Conservation (phyloP, 2,113 vertebrate species). For the Myrmecobius fasciatus region DNA sequence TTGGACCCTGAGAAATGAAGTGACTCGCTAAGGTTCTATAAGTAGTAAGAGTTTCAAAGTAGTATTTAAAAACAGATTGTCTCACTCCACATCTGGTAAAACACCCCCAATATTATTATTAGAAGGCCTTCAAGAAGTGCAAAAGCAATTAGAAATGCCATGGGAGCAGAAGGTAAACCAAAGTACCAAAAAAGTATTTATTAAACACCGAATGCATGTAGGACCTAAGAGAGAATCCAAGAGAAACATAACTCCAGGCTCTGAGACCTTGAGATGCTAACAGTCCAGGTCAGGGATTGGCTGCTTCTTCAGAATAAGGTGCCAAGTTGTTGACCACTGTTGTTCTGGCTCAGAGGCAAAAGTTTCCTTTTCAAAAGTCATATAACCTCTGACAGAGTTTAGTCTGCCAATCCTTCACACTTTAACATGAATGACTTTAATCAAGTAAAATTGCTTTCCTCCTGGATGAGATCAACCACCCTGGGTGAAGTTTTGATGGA, state of each 20-base stretch:
- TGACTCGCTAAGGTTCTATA: not conserved
- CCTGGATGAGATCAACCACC: not conserved
- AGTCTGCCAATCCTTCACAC: not conserved
- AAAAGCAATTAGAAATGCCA: constrained; percentile 23
- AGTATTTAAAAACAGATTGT: not conserved
- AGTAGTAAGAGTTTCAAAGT: not conserved
- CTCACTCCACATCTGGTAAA: not conserved
- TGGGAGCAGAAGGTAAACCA: not conserved
- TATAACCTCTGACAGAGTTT: not conserved
- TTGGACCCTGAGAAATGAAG: not conserved
- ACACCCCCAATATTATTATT: not conserved
- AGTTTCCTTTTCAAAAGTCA: not conserved
- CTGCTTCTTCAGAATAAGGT: not conserved
- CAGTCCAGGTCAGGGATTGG: not conserved
- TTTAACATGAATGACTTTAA: not conserved
- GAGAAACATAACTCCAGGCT: not conserved
- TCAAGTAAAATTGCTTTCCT: not conserved
- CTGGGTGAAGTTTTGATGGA: not conserved
- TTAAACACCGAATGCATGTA: not conserved
- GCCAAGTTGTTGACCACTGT: not conserved
- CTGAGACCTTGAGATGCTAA: not conserved
- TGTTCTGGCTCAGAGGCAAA: not conserved
- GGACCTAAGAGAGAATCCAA: not conserved
- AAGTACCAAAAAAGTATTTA: constrained; percentile 11
- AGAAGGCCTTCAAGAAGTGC: not conserved